These are phyloP conservation scores for Porites lutea DNA, from an alignment of 64 coral and sea anemone genomes.

Conservation along the genomic window DNA sequence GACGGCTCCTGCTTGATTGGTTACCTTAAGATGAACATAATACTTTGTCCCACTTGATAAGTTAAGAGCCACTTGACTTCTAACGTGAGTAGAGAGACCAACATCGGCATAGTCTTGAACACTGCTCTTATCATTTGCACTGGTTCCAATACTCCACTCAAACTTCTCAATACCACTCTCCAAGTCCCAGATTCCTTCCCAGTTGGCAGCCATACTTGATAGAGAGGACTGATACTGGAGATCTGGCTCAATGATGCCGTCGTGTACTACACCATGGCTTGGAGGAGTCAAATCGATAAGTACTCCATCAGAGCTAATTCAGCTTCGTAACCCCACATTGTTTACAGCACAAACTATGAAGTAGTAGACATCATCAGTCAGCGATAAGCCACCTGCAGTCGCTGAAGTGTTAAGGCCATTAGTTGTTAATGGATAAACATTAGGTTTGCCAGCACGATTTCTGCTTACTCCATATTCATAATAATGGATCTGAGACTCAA, in stretches of 20 bases:
- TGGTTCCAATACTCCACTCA: conserved; percentile 80
- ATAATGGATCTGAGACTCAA: conserved; percentile 55
- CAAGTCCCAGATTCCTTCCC: conserved; percentile 83
- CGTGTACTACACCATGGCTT: conserved; percentile 70
- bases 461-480: conserved; percentile 71
- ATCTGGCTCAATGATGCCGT: conserved; percentile 81
- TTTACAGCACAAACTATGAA: conserved; percentile 70
- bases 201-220: conserved; percentile 67
- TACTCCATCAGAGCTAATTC: conserved; percentile 73
- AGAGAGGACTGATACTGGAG: conserved; percentile 65
- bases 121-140: conserved; percentile 27
- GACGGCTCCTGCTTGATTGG: conserved; percentile 70
- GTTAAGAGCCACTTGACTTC: conserved; percentile 35
- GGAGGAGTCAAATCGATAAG: conserved; percentile 75
- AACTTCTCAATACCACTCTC: conserved; percentile 79
- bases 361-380: conserved; percentile 66
- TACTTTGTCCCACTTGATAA: conserved; percentile 64
- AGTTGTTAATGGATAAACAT: conserved; percentile 38
- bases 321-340: conserved; percentile 50
- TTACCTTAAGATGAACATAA: conserved; percentile 61
- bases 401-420: conserved; percentile 38
- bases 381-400: conserved; percentile 6
- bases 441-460: conserved; percentile 1
- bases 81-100: conserved; percentile 62
- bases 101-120: conserved; percentile 59